Base-by-base conservation (phyloP, 2,888 invertebrate species). In the Caenorhabditis sulstoni region DNA sequence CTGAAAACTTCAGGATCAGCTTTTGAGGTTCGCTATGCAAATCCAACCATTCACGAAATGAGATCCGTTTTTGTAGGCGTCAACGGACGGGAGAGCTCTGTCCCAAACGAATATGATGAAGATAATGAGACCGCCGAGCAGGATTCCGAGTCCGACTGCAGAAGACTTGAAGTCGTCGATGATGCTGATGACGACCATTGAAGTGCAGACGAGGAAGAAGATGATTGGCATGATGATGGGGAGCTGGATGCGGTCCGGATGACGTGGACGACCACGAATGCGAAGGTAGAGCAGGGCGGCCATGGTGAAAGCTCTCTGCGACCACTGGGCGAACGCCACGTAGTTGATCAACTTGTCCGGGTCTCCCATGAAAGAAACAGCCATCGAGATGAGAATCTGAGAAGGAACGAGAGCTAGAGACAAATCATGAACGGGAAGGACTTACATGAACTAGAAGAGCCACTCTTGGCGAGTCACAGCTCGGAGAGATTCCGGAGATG, bases 281-380 rank as follows among this genome's bases (percentile, higher is more conserved):
- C 88, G 64, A 35, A 89, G 86, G 62, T 81, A 89, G 23, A 89
- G 59, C n/a, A 89, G 76, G 16, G 87, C 87, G n/a, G 83, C 53
- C 84, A 89, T 89, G 22, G 89, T 89, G 64, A 87, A 80, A 3
- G 85, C 84, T 18, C 89, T 73, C 57, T 90, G 87, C n/a, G 85
- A 83, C 89, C 89, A 89, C 61, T 87, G 86, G 2, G 87, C 85
- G 55, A 89, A 88, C 8, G 86, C 86, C 8, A 87, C 86, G 73
- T 88, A 89, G 73, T 86, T 85, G 67, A 89, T 87, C 50, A 89
- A 62, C 35, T 87, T 81, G 61, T 86, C 75, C 41, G 87, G 79
- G 62, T 87, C 82, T 11, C 88, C 88, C 41, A 83, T 65, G 57
- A 88, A 87, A 1, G 87, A 85, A 37, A 89, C 81, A 12, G 76